Percentiles rank a stretch among this genome's conserved stretches.
These are phyloP conservation scores for Allobates femoralis DNA, from an alignment of 2,797 vertebrate species.

Conservation along the genomic window DNA sequence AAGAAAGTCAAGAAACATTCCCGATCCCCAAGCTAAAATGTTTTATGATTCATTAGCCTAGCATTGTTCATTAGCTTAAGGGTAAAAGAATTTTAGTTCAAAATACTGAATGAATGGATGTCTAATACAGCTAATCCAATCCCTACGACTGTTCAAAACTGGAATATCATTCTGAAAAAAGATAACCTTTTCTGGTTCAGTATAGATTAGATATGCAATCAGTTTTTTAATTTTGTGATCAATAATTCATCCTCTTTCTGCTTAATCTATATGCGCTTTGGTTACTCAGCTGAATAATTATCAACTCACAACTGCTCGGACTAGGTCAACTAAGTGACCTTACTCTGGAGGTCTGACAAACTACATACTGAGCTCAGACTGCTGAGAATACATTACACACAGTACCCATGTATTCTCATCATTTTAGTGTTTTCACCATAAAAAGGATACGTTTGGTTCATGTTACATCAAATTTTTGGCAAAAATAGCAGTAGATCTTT, in stretches of 20 bases:
- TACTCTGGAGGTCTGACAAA: background rate
- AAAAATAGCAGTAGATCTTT: too few species aligned
- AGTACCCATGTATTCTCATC: background rate
- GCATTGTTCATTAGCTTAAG: background rate
- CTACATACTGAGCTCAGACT: background rate
- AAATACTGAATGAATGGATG: background rate
- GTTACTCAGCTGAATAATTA: background rate
- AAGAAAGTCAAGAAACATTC: constrained; percentile 4
- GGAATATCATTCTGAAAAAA: background rate
- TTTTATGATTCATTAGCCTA: background rate
- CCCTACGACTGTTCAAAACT: background rate
- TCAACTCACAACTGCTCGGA: background rate
- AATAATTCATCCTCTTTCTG: background rate
- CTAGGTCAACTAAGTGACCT: background rate
- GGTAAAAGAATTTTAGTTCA: background rate
- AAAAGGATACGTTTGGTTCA: background rate
- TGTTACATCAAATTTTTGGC: background rate
- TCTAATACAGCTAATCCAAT: background rate
- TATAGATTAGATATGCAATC: background rate
- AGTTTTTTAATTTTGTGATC: background rate
- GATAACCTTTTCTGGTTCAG: background rate
- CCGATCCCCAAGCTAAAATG: background rate
- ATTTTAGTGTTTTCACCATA: background rate
- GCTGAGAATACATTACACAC: background rate
- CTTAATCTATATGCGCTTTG: background rate